These are phyloP conservation scores for Tridacna gigas DNA, from an alignment of 2,888 invertebrate species.

Conservation along the genomic window DNA sequence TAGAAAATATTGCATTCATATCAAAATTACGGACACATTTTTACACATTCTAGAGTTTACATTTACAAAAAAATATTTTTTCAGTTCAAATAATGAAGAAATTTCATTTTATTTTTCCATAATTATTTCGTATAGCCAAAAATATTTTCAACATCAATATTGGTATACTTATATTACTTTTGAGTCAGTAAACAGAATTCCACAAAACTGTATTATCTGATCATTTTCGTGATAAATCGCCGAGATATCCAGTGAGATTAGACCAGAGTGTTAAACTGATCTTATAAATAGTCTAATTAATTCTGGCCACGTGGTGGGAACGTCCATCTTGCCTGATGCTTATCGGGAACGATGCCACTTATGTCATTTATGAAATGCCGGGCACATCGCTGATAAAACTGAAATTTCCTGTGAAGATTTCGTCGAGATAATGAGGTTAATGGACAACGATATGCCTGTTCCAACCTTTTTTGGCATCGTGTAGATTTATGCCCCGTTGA, in stretches of 20 bases:
- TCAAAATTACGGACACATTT: too few relatives aligned
- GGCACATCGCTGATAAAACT: slow-evolving; percentile 43
- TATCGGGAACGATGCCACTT: slow-evolving; percentile 42
- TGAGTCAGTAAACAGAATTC: too few relatives aligned
- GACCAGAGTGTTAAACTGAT: slow-evolving; percentile 19
- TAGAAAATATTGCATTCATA: too few relatives aligned
- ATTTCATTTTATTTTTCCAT: too few relatives aligned
- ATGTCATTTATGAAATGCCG: slow-evolving; percentile 40
- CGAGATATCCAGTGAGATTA: slow-evolving; percentile 17
- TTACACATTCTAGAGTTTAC: too few relatives aligned
- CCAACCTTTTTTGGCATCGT: not conserved
- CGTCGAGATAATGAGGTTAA: slow-evolving; percentile 18
- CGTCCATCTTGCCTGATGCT: slow-evolving; percentile 56
- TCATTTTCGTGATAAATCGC: not conserved
- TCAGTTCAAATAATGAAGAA: too few relatives aligned
- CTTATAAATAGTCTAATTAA: slow-evolving; percentile 31
- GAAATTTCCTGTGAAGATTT: slow-evolving; percentile 26
- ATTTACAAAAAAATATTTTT: too few relatives aligned
- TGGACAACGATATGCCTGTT: slow-evolving; percentile 13
- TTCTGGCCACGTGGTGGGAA: slow-evolving; percentile 37
- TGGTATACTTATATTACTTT: too few relatives aligned
- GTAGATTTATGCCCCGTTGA: too few relatives aligned
- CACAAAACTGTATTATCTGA: not conserved
- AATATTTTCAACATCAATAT: too few relatives aligned
- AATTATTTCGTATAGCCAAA: too few relatives aligned